Percentiles rank a stretch among this genome's conserved stretches.
These are phyloP conservation scores for Poecilus cupreus DNA, from an alignment of 2,888 invertebrate genomes.

Conservation along the genomic window DNA sequence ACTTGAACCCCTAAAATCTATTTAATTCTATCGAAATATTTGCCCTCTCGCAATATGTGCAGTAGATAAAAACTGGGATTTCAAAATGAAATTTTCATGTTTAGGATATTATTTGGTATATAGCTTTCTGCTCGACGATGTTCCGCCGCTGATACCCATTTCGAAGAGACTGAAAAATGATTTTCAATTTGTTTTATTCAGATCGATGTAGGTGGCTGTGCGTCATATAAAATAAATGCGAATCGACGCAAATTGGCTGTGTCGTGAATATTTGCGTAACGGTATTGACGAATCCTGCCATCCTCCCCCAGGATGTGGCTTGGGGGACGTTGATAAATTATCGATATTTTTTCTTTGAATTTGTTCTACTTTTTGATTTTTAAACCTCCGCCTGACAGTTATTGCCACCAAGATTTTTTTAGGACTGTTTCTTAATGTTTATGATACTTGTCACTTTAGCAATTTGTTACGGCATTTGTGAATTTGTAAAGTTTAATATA, in stretches of 20 bases:
- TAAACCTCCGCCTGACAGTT: not conserved
- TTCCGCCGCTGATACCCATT: not conserved
- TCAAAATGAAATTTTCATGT: no score
- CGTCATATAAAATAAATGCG: slow-evolving; percentile 42
- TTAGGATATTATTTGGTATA: no score
- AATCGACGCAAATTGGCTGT: slow-evolving; percentile 43
- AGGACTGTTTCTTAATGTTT: not conserved
- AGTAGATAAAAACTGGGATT: no score
- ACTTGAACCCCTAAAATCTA: no score
- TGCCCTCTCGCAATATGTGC: no score
- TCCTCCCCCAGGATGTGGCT: not conserved
- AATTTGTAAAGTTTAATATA: no score
- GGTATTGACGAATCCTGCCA: not conserved
- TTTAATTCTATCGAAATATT: no score
- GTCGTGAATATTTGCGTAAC: slow-evolving; percentile 12
- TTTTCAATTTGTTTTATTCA: slow-evolving; percentile 47
- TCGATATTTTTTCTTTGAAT: not conserved
- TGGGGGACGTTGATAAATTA: not conserved
- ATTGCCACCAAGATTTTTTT: not conserved
- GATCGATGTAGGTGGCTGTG: slow-evolving; percentile 34
- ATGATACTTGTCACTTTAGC: not conserved
- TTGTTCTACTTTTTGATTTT: slow-evolving; percentile 20
- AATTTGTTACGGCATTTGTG: no score
- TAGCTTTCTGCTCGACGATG: not conserved
- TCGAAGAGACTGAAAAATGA: slow-evolving; percentile 29